Evolutionary conservation across 2,797 vertebrate species (phyloP).

Genomic region (Natrix natrix): DNA sequence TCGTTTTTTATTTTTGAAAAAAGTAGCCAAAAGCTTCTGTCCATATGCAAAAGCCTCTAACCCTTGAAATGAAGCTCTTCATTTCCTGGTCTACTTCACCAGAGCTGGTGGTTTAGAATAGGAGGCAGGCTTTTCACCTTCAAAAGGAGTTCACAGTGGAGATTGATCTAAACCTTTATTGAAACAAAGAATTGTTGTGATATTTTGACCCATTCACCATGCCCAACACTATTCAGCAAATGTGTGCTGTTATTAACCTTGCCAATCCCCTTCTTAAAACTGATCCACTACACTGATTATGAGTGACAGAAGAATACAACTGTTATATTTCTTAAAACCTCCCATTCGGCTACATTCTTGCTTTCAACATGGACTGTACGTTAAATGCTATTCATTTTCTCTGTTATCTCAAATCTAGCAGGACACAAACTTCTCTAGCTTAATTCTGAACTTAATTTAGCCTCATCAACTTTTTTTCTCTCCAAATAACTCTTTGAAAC

Average conservation of each 20-base stretch:
- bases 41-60: neutral
- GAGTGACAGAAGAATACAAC: neutral
- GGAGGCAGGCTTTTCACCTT: neutral
- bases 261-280: neutral
- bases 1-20: neutral
- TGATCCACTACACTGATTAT: neutral
- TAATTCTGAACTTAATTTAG: neutral
- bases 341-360: neutral
- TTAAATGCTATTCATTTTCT: neutral
- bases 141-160: neutral
- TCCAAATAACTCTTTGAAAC: neutral
- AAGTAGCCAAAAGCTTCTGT: neutral
- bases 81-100: neutral
- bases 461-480: neutral
- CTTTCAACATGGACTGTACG: neutral
- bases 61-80: neutral
- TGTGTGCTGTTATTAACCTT: neutral
- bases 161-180: neutral
- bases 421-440: neutral
- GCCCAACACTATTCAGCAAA: neutral
- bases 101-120: neutral
- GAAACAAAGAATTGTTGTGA: neutral
- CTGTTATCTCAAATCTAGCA: neutral
- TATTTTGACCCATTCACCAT: neutral
- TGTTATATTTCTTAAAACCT: neutral